A percentile compares a stretch with the other conserved stretches of the same genome.
These are phyloP conservation scores for Burhinus oedicnemus DNA, from an alignment of 2,113 vertebrate species.

Conservation along the genomic window DNA sequence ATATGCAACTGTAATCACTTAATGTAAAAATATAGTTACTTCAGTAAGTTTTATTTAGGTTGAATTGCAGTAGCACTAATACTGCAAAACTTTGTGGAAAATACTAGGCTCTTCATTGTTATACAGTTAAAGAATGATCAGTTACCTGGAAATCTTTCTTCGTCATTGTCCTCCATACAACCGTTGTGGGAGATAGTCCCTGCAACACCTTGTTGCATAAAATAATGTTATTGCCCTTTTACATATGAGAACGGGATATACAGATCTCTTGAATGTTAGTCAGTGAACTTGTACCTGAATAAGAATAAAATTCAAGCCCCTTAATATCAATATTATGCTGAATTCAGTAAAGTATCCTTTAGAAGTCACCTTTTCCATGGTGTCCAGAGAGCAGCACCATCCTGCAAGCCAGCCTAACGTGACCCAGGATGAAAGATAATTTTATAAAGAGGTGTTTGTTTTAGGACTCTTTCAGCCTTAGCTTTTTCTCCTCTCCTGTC, in stretches of 20 bases:
- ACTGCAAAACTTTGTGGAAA: background rate
- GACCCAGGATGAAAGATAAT: background rate
- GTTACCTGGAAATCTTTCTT: background rate
- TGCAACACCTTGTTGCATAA: background rate
- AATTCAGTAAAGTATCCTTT: background rate
- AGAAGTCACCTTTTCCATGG: background rate
- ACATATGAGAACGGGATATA: accelerated
- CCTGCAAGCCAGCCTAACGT: background rate
- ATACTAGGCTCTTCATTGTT: background rate
- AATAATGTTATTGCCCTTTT: background rate
- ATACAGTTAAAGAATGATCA: background rate
- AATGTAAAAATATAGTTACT: background rate
- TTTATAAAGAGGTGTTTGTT: background rate
- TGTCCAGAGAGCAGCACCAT: background rate
- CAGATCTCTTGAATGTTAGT: background rate
- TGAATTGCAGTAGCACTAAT: background rate
- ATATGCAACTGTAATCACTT: background rate
- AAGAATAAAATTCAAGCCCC: background rate
- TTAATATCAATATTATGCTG: background rate
- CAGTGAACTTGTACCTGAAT: background rate
- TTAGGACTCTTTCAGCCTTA: background rate
- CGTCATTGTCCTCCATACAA: background rate
- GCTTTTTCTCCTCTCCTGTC: background rate
- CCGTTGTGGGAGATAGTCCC: background rate
- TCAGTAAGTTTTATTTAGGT: background rate